Conservation (phyloP, 2,888 invertebrate genomes). For the Epistrophe grossulariae region DNA sequence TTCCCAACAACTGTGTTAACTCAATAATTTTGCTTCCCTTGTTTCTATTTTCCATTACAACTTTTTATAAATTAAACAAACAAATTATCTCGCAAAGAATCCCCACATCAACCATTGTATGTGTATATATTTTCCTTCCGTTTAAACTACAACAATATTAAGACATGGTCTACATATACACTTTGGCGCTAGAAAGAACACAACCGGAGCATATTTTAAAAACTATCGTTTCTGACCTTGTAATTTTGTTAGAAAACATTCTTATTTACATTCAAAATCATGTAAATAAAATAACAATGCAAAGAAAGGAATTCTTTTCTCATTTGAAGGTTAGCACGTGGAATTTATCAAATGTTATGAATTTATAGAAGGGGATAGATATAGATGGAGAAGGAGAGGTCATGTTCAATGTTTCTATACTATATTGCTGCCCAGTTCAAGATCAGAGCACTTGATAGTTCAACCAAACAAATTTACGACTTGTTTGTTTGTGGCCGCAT, state of each 20-base stretch:
- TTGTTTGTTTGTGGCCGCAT: constrained; percentile 3
- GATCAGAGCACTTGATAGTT: constrained; percentile 38
- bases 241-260: constrained; percentile 18
- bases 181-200: not conserved
- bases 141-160: not conserved
- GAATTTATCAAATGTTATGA: constrained; percentile 12
- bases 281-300: constrained; percentile 29
- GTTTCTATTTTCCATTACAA: not conserved
- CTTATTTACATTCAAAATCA: not conserved
- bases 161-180: not conserved
- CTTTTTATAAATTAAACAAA: constrained; percentile 2
- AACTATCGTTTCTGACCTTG: constrained; percentile 37
- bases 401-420: constrained; percentile 23
- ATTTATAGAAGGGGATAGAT: not conserved
- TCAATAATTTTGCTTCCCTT: not conserved
- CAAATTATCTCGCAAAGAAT: not conserved
- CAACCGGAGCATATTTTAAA: constrained; percentile 10
- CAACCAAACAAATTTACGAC: constrained; percentile 15
- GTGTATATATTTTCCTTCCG: constrained; percentile 4
- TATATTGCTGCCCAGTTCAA: not conserved
- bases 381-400: not conserved
- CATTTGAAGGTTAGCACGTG: constrained; percentile 5
- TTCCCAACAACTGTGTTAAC: constrained; percentile 8
- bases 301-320: not conserved
- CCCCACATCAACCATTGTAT: not conserved